These are phyloP conservation scores for Paedocypris sp. DNA, from an alignment of 2,113 vertebrate species.

Conservation along the genomic window DNA sequence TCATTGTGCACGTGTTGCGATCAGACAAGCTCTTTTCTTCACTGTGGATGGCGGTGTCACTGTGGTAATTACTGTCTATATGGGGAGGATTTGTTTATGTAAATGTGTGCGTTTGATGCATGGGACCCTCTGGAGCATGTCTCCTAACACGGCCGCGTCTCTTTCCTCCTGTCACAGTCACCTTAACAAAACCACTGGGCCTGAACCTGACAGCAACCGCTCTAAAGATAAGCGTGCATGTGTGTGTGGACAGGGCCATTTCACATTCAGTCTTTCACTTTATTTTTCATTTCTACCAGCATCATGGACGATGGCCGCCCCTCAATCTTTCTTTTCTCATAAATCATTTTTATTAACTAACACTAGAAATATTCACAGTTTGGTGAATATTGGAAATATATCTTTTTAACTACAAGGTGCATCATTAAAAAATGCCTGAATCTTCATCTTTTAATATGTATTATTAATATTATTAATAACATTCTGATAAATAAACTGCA, in stretches of 20 bases:
- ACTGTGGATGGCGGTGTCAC: constrained; percentile 36
- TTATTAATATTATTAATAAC: no score
- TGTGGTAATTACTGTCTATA: constrained; percentile 48
- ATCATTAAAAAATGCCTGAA: no score
- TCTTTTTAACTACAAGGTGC: no score
- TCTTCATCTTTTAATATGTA: no score
- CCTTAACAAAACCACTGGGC: constrained; percentile 36
- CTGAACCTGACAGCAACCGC: constrained; percentile 37
- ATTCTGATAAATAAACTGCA: no score
- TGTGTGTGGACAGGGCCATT: background rate
- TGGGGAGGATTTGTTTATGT: constrained; percentile 50
- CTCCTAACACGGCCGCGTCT: constrained; percentile 21
- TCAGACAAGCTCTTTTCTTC: constrained; percentile 41
- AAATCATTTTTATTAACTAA: no score
- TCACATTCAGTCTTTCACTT: background rate
- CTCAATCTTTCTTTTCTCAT: no score
- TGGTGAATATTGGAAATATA: no score
- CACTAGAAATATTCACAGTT: no score
- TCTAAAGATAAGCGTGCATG: background rate
- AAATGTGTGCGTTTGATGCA: constrained; percentile 48
- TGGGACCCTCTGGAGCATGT: constrained; percentile 37
- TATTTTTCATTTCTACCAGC: background rate
- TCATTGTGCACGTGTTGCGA: constrained; percentile 40
- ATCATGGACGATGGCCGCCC: no score
- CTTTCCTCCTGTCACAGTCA: constrained; percentile 34